Conservation (phyloP, 2,797 vertebrate genomes). For the Callimico goeldii region DNA sequence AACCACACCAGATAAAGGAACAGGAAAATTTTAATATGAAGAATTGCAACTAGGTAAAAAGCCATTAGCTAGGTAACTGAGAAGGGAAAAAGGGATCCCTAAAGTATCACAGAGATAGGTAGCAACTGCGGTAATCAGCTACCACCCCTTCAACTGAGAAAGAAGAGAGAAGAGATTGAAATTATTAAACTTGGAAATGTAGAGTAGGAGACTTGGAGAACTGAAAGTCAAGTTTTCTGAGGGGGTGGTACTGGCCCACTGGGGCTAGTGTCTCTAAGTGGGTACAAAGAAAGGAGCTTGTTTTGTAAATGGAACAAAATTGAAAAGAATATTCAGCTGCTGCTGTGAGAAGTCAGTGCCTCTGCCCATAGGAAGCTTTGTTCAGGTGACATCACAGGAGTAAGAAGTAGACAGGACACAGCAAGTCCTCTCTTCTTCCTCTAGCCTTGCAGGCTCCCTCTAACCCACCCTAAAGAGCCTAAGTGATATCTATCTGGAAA, state of each 20-base stretch:
- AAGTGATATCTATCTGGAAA: background rate
- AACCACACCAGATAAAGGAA: background rate
- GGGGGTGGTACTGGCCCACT: background rate
- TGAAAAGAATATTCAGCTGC: background rate
- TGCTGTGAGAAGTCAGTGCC: background rate
- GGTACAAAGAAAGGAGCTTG: background rate
- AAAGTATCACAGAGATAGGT: background rate
- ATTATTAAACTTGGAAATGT: background rate
- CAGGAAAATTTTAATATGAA: background rate
- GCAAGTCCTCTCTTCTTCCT: background rate
- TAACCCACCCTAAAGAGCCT: background rate
- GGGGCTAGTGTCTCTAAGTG: background rate
- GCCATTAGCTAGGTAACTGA: background rate
- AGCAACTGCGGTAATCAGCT: too few species aligned
- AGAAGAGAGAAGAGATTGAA: background rate
- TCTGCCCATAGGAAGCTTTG: background rate
- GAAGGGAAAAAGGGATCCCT: background rate
- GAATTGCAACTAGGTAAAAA: background rate
- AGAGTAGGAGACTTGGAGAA: background rate
- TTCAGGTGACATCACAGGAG: background rate
- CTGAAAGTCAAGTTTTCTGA: background rate
- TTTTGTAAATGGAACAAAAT: background rate
- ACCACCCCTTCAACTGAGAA: background rate
- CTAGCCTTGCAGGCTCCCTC: background rate
- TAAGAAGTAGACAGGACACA: background rate